Evolutionary conservation across 2,797 vertebrate species (phyloP).

Genomic region (Linurgus olivaceus): DNA sequence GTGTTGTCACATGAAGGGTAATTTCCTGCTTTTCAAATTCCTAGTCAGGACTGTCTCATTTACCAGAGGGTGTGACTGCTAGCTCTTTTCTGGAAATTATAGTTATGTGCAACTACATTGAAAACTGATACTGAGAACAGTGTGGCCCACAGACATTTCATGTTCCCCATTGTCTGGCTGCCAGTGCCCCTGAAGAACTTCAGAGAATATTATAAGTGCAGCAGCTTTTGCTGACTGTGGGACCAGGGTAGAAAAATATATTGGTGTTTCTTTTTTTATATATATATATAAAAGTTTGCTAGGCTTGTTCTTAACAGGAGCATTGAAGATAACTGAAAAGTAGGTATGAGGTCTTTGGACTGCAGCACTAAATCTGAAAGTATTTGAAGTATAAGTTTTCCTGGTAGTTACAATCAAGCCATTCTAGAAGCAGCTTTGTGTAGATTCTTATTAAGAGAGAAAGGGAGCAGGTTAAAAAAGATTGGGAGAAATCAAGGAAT

Average conservation of each 20-base stretch:
- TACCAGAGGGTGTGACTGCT: not conserved
- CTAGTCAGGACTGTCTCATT: not conserved
- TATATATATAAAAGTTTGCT: not conserved
- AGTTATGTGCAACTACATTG: not conserved
- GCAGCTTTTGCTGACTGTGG: not conserved
- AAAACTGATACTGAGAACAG: not conserved
- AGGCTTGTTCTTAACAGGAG: not conserved
- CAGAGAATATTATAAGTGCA: not conserved
- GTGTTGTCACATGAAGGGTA: not conserved
- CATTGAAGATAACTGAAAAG: not conserved
- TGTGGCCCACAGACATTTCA: fast-evolving
- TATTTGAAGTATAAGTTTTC: not conserved
- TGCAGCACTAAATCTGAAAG: not conserved
- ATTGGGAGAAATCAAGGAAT: not conserved
- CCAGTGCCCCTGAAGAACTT: not conserved
- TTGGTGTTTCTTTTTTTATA: not conserved
- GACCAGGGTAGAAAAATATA: not conserved
- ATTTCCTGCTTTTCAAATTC: not conserved
- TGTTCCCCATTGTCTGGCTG: not conserved
- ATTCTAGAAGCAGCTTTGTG: not conserved
- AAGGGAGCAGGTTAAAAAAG: not conserved
- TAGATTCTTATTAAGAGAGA: not conserved
- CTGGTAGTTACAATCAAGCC: not conserved
- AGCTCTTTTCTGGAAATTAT: not conserved
- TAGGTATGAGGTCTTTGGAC: not conserved